Evolutionary conservation across 1,140 invertebrate species (phyloP), one percentile per base, ranked within the genome.

Genomic region (Anastrepha obliqua): DNA sequence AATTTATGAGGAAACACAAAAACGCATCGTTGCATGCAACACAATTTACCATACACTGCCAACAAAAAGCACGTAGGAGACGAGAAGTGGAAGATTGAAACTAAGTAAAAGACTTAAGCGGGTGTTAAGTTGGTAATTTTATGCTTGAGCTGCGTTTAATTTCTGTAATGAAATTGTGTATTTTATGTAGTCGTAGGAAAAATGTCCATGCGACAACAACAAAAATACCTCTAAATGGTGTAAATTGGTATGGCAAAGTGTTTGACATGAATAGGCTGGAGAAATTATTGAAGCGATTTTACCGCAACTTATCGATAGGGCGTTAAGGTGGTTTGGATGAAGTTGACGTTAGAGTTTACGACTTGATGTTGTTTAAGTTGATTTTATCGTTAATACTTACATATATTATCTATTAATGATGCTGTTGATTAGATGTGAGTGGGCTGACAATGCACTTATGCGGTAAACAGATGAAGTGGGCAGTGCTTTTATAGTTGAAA

Each of bases 51-150:
- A 55, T 20, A n/a, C 44, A 20, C 47, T 81, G 74, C 51, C 44
- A 55, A 55, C 74, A n/a, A 13, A 55, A n/a, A 55, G 17, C 1
- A 47, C n/a, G 44, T 17, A 70, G 42, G 7, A 39, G 7, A 20
- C n/a, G 64, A 39, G 20, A 2, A 65, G n/a, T 11, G 11, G 55
- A 58, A 59, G 55, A 59, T 20, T 55, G 67, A 70, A 81, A 60
- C 78, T 81, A 87, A 64, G 65, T 67, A 86, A 64, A 78, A 64
- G 74, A 85, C 81, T 87, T 87, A 87, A 90, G 90, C 91, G 91
- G 91, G 91, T 92, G 91, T 92, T 92, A 92, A 92, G 90, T 91
- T 92, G 91, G 90, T 92, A 92, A 92, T 92, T 92, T 92, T 92
- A 92, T 92, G 91, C 91, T 91, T 89, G 70, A 87, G 87, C 59